These are phyloP conservation scores for Charaxes varanes DNA, from an alignment of 1,140 invertebrate genomes.

Conservation along the genomic window DNA sequence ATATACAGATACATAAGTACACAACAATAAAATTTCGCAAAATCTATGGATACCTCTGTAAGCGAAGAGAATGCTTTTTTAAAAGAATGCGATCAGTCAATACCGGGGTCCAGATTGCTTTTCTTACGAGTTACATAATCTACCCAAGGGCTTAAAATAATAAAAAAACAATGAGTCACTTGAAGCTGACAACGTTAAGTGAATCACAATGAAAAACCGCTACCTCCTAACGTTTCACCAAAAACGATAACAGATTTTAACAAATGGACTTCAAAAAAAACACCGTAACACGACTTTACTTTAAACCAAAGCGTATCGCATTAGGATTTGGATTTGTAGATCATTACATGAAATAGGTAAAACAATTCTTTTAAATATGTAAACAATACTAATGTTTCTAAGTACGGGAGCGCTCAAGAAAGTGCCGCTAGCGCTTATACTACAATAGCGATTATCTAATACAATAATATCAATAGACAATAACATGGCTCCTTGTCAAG, in stretches of 20 bases:
- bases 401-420: constrained; percentile 37
- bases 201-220: constrained; percentile 46
- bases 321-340: constrained; percentile 24
- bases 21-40: too few species aligned
- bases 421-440: constrained; percentile 37
- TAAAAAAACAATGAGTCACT: constrained; percentile 35
- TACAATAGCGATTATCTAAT: constrained; percentile 53
- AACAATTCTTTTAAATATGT: constrained; percentile 25
- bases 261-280: constrained; percentile 26
- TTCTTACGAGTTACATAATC: constrained; percentile 24
- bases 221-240: constrained; percentile 40
- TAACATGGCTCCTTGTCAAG: constrained; percentile 43
- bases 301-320: constrained; percentile 23
- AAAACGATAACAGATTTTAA: constrained; percentile 32
- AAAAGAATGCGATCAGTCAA: too few species aligned
- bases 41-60: too few species aligned
- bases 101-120: too few species aligned
- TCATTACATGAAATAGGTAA: constrained; percentile 27
- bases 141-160: constrained; percentile 18
- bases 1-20: too few species aligned
- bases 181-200: constrained; percentile 27
- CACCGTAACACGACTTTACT: constrained; percentile 22
- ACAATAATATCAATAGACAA: constrained; percentile 39
- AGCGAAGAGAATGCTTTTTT: constrained; percentile 4
- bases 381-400: constrained; percentile 38